Evolutionary conservation across 2,113 vertebrate species (phyloP), one percentile per base, ranked within the genome.

Genomic region (Cricetomys ansorgei): DNA sequence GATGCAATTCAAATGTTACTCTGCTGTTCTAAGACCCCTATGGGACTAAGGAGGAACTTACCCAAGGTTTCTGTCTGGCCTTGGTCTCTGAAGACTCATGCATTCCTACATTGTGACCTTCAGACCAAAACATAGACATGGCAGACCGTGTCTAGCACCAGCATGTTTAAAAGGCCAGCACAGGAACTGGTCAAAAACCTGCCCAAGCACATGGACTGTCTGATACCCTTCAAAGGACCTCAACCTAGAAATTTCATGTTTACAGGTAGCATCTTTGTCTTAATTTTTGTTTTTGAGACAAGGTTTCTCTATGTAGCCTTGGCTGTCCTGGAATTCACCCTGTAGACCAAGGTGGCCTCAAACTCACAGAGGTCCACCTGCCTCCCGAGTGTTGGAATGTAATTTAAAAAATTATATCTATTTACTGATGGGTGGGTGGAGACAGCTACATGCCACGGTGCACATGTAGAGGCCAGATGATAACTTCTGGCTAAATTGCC

Each of bases 241-340:
- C 43, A 92, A 92, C 70, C 40, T 92, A 7, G 57, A 89, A 97
- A 9, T 12, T 96, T 76, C 25, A 69, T 12, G 70, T 91, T 64
- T 50, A 64, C 85, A 31, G 2, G 23, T 73, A 19, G 29, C 55
- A 17, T 94, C 70, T 94, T 92, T 59, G 23, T 17, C 4, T 27
- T 87, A 37, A 29, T 70, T 70, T 88, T 40, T n/a, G n/a, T n/a
- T n/a, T n/a, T n/a, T n/a, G n/a, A n/a, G n/a, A n/a, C n/a, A n/a
- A n/a, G n/a, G n/a, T n/a, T n/a, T n/a, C n/a, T n/a, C n/a, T n/a
- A n/a, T n/a, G n/a, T n/a, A n/a, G n/a, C n/a, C n/a, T n/a, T n/a
- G n/a, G n/a, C n/a, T n/a, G n/a, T n/a, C n/a, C n/a, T n/a, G n/a
- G n/a, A n/a, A n/a, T n/a, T n/a, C n/a, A n/a, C n/a, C n/a, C n/a